Evolutionary conservation across 2,113 vertebrate species (phyloP).

Genomic region (Galemys pyrenaicus): DNA sequence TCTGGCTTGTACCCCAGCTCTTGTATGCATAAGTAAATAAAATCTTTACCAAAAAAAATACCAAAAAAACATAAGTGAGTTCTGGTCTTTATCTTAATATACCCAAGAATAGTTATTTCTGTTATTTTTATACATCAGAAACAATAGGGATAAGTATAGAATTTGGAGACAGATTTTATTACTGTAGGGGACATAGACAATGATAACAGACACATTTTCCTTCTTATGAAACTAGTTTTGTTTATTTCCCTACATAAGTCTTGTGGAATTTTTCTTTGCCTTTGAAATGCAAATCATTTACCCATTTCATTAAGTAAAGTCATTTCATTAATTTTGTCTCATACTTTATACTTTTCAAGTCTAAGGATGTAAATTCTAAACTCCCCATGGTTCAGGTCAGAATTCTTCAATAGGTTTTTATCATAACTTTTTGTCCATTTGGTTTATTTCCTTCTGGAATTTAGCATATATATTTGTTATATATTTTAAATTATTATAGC

Average conservation of each 20-base stretch:
- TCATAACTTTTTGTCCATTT: constrained; percentile 28
- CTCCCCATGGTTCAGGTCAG: background rate
- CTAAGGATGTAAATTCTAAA: background rate
- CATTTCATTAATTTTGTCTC: constrained; percentile 31
- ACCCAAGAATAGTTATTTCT: background rate
- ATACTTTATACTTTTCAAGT: background rate
- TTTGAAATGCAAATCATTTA: constrained; percentile 35
- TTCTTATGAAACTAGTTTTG: background rate
- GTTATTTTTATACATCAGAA: background rate
- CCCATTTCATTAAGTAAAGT: background rate
- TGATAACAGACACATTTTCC: background rate
- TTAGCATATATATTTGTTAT: background rate
- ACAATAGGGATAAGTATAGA: background rate
- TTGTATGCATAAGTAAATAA: too few species aligned
- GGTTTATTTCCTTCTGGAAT: constrained; percentile 38
- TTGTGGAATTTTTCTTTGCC: constrained; percentile 33
- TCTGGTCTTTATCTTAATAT: background rate
- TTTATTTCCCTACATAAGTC: background rate
- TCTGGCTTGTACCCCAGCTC: too few species aligned
- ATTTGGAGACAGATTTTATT: background rate
- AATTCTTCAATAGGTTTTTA: background rate
- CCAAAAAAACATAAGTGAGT: too few species aligned
- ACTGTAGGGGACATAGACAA: background rate
- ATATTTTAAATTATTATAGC: background rate
- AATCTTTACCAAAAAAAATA: too few species aligned